A percentile compares a stretch with the other conserved stretches of the same genome.
Evolutionary conservation across 2,888 invertebrate species (phyloP).

Genomic region (Tiliacea aurago): DNA sequence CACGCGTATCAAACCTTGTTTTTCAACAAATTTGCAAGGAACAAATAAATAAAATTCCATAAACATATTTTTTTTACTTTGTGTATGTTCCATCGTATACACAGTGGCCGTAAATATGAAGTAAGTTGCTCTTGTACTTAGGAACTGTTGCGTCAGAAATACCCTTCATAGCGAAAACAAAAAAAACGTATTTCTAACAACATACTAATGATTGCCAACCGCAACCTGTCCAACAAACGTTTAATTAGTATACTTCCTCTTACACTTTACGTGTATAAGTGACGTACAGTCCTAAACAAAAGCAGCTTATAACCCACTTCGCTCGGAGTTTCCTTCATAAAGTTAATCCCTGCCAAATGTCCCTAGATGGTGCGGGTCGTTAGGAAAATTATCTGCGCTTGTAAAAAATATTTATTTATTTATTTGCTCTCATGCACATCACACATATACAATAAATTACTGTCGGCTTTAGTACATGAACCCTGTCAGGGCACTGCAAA

Average conservation of each 20-base stretch:
- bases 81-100: background rate
- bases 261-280: conserved; percentile 62
- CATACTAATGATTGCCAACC: conserved; percentile 36
- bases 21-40: too few relatives aligned
- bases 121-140: background rate
- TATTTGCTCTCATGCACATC: too few relatives aligned
- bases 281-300: conserved; percentile 68
- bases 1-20: background rate
- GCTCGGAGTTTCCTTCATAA: conserved; percentile 66
- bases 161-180: background rate
- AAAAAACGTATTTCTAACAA: conserved; percentile 10
- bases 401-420: too few relatives aligned
- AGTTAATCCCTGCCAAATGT: conserved; percentile 58
- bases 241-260: conserved; percentile 67
- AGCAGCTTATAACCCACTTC: conserved; percentile 69
- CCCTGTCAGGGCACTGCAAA: too few relatives aligned
- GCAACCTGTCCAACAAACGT: conserved; percentile 60
- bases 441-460: too few relatives aligned
- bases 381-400: conserved; percentile 48
- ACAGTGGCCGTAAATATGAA: background rate
- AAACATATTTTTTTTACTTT: background rate
- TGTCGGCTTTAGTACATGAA: too few relatives aligned
- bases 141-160: background rate
- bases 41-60: background rate
- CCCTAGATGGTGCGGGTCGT: conserved; percentile 50